Evolutionary conservation across 2,797 vertebrate species (phyloP), one percentile per base, ranked within the genome.

Genomic region (Alcedo atthis): DNA sequence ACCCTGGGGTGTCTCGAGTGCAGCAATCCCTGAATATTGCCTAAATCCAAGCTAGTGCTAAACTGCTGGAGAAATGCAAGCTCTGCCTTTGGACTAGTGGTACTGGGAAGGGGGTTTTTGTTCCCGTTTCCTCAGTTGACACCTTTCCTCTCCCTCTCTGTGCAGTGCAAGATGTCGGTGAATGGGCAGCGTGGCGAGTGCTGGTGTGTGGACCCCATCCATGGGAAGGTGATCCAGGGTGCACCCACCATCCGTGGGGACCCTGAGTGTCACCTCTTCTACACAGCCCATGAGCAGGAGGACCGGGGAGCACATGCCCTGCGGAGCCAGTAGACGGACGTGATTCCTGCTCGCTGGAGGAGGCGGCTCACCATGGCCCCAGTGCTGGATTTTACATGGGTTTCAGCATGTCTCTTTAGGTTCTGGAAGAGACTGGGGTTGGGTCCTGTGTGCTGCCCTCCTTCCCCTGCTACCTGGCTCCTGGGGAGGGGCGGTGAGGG

Each of bases 151-250:
- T 84, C 32, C 93, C 91, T 97, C 66, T 94, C 90, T 64, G 4
- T 55, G n/a, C 97, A 99, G 99, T 99, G 99, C 97, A 99, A 99
- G 98, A 99, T 99, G 98, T 99, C 99, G 20, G 98, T 98, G 97
- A 99, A 99, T 0, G 99, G 99, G 93, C 99, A 99, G 97, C 98
- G 99, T 43, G 99, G 99, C 2, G 99, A 99, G 97, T 99, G 99
- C 96, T 99, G 99, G 99, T 99, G 99, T 1, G 99, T 99, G 91
- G 98, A 99, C 97, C 99, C 99, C 64, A 97, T 98, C 90, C 99
- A 99, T 0, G 99, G 99, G 71, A 96, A 98, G 94, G 97, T 98
- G 96, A 98, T 99, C 91, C 97, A 98, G 61, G 98, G 97, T 0
- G 98, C 99, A 1, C 98, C 98, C 68, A 98, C 96, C 92, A 97